phyloP scores from a whole-genome alignment of 2,888 invertebrate genomes.

The Lasioglossum malachurum region DNA sequence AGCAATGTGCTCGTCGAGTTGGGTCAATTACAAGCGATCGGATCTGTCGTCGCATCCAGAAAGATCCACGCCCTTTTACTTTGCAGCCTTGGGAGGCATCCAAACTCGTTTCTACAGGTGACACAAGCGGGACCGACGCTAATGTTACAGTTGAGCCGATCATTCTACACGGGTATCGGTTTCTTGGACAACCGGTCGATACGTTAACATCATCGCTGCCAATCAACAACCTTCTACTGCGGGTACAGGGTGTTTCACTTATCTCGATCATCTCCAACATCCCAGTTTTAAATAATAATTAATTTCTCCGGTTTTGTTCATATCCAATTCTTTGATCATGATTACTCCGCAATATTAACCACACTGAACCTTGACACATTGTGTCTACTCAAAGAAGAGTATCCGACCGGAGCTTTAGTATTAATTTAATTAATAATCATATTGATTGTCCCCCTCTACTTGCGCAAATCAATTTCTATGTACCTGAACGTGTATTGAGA shows the following conservation, averaged over 20 bases:
- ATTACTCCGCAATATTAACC: too few relatives aligned
- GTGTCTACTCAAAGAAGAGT: too few relatives aligned
- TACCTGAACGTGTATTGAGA: too few relatives aligned
- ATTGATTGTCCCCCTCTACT: too few relatives aligned
- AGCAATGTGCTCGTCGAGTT: not conserved
- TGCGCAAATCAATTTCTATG: too few relatives aligned
- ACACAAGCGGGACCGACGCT: slow-evolving; percentile 24
- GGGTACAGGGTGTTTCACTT: not conserved
- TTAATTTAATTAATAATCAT: too few relatives aligned
- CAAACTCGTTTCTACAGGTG: slow-evolving; percentile 7
- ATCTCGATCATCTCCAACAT: not conserved
- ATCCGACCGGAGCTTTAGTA: too few relatives aligned
- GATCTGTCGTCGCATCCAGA: not conserved
- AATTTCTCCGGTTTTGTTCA: too few relatives aligned
- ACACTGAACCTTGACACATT: too few relatives aligned
- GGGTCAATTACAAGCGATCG: not conserved
- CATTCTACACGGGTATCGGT: not conserved
- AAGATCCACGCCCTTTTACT: not conserved
- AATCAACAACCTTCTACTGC: not conserved
- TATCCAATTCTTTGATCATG: too few relatives aligned
- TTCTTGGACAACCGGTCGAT: not conserved
- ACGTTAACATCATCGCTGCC: not conserved
- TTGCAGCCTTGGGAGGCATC: not conserved
- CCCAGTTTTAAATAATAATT: not conserved
- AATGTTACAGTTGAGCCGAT: slow-evolving; percentile 34